phyloP scores from a whole-genome alignment of 35 echinoderm and acorn worm genomes.

The Lytechinus pictus region DNA sequence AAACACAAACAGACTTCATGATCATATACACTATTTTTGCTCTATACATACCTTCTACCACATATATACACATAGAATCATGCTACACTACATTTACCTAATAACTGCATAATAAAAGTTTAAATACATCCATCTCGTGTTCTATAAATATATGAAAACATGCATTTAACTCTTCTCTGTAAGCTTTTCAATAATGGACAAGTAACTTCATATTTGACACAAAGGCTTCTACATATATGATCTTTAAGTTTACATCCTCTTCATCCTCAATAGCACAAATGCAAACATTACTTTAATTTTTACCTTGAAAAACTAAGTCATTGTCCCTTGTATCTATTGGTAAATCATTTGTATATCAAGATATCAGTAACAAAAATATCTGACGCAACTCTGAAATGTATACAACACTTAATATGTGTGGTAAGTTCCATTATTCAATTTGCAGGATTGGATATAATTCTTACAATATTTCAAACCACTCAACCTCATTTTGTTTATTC shows the following conservation, averaged over 20 bases:
- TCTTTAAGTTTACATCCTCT: neutral
- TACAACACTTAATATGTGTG: neutral
- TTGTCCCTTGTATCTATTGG: too few relatives aligned
- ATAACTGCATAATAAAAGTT: neutral
- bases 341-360: too few relatives aligned
- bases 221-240: too few relatives aligned
- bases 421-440: neutral
- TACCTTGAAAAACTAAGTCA: too few relatives aligned
- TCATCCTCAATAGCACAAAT: neutral
- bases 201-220: neutral
- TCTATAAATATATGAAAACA: neutral
- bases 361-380: too few relatives aligned
- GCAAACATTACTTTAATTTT: neutral
- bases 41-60: neutral
- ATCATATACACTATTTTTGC: neutral
- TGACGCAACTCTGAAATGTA: too few relatives aligned
- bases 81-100: neutral
- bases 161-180: neutral
- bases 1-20: too few relatives aligned
- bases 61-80: slow-evolving; percentile 16
- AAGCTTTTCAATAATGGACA: neutral
- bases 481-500: neutral
- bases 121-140: neutral
- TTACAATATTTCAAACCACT: neutral
- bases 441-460: neutral